Evolutionary conservation across 35 echinoderm and acorn worm genomes (phyloP), one percentile per base, ranked within the genome.

Genomic region (Lytechinus variegatus): DNA sequence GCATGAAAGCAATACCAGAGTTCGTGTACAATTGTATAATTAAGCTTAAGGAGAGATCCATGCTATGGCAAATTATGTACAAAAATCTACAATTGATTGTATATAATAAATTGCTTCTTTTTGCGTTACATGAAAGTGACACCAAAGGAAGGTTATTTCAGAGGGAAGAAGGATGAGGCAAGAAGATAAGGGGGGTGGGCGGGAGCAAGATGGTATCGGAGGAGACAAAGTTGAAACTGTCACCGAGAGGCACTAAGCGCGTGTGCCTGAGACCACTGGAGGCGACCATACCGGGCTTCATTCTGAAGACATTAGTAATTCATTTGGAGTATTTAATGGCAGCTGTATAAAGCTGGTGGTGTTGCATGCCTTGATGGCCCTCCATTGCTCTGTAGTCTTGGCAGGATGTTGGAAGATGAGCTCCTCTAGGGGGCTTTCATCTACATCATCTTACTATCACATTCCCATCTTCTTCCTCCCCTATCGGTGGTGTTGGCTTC

Each of bases 281-380:
- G 66, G 56, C 66, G n/a, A 79, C 66, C 66, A 79, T 24, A 79
- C 52, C 4, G 28, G 52, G 33, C 88, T 44, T 90, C 33, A 90
- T 90, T 90, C 52, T 29, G 88, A 90, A 90, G 88, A 44, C 88
- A 90, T 90, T 90, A 90, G 88, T 90, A 52, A 90, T 90, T 90
- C 88, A 90, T 90, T 90, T 90, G 88, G 29, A 90, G 88, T 90
- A 44, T 90, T 90, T 52, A 90, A 54, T 52, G 88, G 52, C 88
- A 90, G 88, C 88, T 90, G 88, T 90, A 90, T 44, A 90, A 90
- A 90, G 88, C 52, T 54, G 88, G 66, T 79, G 66, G 66, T 79
- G 66, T 79, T 79, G 66, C 66, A 24, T 79, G 66, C 56, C 56
- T 58, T 58, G 6, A 58, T 58, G 56, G 16, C 66, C 66, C 66